A percentile compares a stretch with the other conserved stretches of the same genome.
Conservation (phyloP, 2,797 vertebrate genomes). For the Chaenodraco wilsoni region DNA sequence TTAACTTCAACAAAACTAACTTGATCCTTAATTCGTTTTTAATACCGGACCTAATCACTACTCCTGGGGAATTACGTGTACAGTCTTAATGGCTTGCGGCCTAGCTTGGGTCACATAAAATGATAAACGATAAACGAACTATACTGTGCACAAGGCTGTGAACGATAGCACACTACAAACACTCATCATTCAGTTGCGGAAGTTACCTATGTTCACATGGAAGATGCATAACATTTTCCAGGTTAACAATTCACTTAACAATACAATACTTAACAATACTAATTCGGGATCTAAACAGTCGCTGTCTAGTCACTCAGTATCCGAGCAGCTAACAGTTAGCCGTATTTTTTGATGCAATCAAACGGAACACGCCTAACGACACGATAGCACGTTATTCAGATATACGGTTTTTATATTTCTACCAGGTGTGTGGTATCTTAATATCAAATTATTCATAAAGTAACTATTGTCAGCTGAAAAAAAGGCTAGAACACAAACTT, state of each 20-base stretch:
- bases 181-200: not conserved
- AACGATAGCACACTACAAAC: not conserved
- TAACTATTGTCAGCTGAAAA: not conserved
- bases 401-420: accelerated
- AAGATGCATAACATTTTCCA: too few species aligned
- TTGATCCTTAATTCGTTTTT: accelerated
- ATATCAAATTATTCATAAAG: accelerated
- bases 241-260: accelerated
- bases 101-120: conserved; percentile 17
- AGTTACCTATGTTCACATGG: accelerated
- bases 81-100: conserved; percentile 43
- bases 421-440: accelerated
- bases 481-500: conserved; percentile 13
- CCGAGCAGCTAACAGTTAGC: conserved; percentile 55
- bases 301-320: conserved; percentile 21
- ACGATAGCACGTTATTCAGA: too few species aligned
- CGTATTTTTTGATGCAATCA: conserved; percentile 37
- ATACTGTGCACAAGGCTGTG: accelerated
- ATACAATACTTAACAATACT: accelerated
- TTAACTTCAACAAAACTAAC: not conserved
- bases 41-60: accelerated
- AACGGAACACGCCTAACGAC: conserved; percentile 1
- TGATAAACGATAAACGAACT: too few species aligned
- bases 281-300: not conserved
- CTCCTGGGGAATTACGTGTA: not conserved